Evolutionary conservation across 35 echinoderm and acorn worm genomes (phyloP).

Genomic region (Ptychodera flava): DNA sequence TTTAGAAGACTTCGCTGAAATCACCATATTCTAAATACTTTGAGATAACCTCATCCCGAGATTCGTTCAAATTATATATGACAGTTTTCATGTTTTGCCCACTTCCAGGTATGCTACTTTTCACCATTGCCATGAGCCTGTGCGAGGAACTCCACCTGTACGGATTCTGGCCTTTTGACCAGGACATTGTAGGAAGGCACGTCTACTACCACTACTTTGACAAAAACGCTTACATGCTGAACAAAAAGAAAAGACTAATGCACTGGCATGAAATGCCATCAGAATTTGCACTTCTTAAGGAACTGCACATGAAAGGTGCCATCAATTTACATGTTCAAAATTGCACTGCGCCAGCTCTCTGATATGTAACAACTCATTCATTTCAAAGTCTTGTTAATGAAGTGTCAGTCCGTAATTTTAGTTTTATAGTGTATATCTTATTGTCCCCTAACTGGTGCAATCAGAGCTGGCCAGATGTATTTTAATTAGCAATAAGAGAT

Average conservation of each 20-base stretch:
- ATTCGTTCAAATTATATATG: too few species aligned
- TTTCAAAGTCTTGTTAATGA: too few species aligned
- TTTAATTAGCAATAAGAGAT: too few species aligned
- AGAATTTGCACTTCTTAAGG: slow-evolving; percentile 25
- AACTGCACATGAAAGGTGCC: slow-evolving; percentile 26
- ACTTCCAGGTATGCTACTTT: slow-evolving; percentile 67
- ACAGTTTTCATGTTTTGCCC: neutral
- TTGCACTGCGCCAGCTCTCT: too few species aligned
- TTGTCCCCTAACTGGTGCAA: too few species aligned
- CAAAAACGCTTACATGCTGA: neutral
- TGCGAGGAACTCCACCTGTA: neutral
- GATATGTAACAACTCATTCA: too few species aligned
- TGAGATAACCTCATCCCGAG: too few species aligned
- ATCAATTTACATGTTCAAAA: slow-evolving; percentile 25
- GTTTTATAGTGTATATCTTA: too few species aligned
- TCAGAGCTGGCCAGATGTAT: too few species aligned
- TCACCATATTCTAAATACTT: too few species aligned
- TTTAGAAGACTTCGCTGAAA: too few species aligned
- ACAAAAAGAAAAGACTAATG: slow-evolving; percentile 28
- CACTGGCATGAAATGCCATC: slow-evolving; percentile 40
- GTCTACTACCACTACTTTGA: slow-evolving; percentile 45
- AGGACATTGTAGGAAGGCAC: slow-evolving; percentile 41
- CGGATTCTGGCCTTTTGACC: neutral
- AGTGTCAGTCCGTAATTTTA: too few species aligned
- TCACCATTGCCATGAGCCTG: neutral